Conservation (phyloP, 2,888 invertebrate species). For the Neuroscelio doddi region DNA sequence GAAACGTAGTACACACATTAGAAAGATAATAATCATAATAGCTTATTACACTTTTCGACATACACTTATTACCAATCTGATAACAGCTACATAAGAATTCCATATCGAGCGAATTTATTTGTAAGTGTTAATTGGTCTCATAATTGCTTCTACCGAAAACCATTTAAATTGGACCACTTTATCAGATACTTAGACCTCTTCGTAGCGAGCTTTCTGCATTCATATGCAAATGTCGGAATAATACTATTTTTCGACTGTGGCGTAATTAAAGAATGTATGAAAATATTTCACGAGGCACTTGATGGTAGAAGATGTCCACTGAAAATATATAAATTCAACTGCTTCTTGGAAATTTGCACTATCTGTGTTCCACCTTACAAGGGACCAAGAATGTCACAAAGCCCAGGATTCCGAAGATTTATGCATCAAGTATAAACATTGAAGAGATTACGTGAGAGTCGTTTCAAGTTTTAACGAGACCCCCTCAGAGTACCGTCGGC, state of each 20-base stretch:
- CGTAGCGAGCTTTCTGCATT: neutral
- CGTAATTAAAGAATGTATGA: neutral
- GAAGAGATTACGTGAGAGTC: slow-evolving; percentile 71
- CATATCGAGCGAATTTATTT: slow-evolving; percentile 19
- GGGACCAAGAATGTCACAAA: slow-evolving; percentile 48
- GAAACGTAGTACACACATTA: no score
- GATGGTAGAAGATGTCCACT: slow-evolving; percentile 23
- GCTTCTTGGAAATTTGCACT: slow-evolving; percentile 59
- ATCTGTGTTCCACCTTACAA: slow-evolving; percentile 60
- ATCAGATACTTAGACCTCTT: slow-evolving; percentile 10
- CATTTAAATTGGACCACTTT: slow-evolving; percentile 14
- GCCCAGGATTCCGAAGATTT: slow-evolving; percentile 64
- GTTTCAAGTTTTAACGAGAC: slow-evolving; percentile 72
- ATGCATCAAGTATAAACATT: slow-evolving; percentile 70
- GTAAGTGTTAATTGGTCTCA: slow-evolving; percentile 22
- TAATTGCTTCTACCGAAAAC: slow-evolving; percentile 8
- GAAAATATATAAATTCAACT: slow-evolving; percentile 39
- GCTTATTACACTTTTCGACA: slow-evolving; percentile 10
- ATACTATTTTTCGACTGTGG: neutral
- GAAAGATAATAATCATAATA: slow-evolving; percentile 13
- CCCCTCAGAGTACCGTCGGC: slow-evolving; percentile 68
- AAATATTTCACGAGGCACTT: slow-evolving; percentile 17
- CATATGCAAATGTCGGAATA: slow-evolving; percentile 1
- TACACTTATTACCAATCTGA: slow-evolving; percentile 2
- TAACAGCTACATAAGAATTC: slow-evolving; percentile 12